Base-by-base conservation (phyloP, 2,888 invertebrate genomes). In the Amiota minor region DNA sequence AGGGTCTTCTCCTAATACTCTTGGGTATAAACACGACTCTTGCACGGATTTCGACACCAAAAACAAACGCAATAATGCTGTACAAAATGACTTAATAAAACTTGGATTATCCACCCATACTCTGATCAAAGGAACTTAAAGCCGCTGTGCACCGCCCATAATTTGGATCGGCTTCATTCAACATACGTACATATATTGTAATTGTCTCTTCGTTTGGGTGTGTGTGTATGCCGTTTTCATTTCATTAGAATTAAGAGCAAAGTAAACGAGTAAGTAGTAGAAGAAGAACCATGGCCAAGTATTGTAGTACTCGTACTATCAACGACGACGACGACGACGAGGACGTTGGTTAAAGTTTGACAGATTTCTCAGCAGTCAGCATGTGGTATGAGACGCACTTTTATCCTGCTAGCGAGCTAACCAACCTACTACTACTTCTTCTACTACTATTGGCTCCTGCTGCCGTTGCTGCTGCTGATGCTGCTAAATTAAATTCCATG, bases 41-140 rank as follows among this genome's bases (percentile, higher is more conserved):
- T n/a, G 75, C 82, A 75, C 72, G 83, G 87, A 85, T 87, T 87
- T 87, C 80, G 78, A 87, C 88, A 88, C 88, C 85, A 20, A 12
- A 84, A 76, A 79, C 83, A 78, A 35, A 12, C 10, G 69, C 53
- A 74, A 75, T 70, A 75, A 59, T 72, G 70, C 64, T 74, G 76
- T 72, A 35, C 72, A 80, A 86, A 86, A 88, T 87, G 88, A 86
- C 87, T 87, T 87, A 88, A 87, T 87, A 88, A 87, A 87, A 87
- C 87, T 87, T 87, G 88, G 87, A 88, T 87, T 87, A 87, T 86
- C 87, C 82, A 75, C 77, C 79, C 79, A 80, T 77, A 78, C 74
- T 35, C 76, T 73, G 76, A 68, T 50, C 9, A 14, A 56, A 78
- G 77, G 75, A 80, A 80, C 78, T 79, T 78, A 75, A 53, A 70